phyloP scores from a whole-genome alignment of 2,797 vertebrate species.

The Pseudochirops cupreus region DNA sequence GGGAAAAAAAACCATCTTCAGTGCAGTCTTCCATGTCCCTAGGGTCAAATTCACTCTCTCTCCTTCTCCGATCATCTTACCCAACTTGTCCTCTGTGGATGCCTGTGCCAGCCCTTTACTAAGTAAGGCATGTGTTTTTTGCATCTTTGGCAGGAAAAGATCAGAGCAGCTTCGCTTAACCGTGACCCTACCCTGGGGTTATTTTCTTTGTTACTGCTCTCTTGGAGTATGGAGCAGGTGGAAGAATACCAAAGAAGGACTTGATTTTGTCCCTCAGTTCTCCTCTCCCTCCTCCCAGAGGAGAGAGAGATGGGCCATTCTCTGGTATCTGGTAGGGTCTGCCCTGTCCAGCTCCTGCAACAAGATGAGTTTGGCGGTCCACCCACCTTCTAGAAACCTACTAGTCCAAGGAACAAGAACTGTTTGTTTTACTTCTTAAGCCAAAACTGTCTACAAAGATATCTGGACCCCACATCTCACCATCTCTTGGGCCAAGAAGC shows the following conservation, averaged over 20 bases:
- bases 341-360: conserved; percentile 59
- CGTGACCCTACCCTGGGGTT: conserved; percentile 56
- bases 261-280: conserved; percentile 67
- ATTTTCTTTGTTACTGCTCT: conserved; percentile 77
- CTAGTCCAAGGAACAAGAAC: neutral
- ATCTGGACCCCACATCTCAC: conserved; percentile 1
- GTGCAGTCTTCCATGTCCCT: neutral
- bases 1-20: neutral
- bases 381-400: neutral
- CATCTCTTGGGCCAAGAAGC: neutral
- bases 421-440: neutral
- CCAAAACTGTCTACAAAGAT: neutral
- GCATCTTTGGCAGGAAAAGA: neutral
- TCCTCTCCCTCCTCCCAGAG: conserved; percentile 43
- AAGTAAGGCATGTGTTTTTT: neutral
- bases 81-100: neutral
- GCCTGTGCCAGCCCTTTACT: neutral
- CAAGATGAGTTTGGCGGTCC: neutral
- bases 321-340: neutral
- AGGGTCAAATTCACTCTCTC: neutral
- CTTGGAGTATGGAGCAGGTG: conserved; percentile 77
- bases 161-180: conserved; percentile 62
- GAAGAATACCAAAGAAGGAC: conserved; percentile 77
- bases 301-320: neutral
- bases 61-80: neutral